Conservation (phyloP, 2,797 vertebrate species). For the Hemitrygon akajei region DNA sequence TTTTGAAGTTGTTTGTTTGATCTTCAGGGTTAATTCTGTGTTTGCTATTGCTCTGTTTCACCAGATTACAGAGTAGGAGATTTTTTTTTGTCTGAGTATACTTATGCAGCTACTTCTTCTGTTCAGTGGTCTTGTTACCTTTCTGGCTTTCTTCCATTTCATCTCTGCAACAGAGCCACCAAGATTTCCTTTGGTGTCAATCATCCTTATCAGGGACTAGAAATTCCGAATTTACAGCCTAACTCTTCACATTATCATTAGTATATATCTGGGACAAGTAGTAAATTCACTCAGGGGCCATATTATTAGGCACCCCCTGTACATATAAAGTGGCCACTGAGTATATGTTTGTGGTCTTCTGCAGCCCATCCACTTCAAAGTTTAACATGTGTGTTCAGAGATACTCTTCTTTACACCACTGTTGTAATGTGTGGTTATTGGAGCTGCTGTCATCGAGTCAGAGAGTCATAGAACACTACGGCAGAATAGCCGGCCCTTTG, state of each 20-base stretch:
- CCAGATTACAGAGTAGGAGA: neutral
- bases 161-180: neutral
- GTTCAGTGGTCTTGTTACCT: neutral
- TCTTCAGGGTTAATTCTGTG: neutral
- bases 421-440: no score
- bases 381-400: no score
- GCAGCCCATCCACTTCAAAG: no score
- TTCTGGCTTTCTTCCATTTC: neutral
- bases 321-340: no score
- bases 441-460: no score
- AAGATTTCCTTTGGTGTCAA: neutral
- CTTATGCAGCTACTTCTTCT: neutral
- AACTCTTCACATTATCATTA: neutral
- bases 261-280: neutral
- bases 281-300: neutral
- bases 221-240: neutral
- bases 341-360: no score
- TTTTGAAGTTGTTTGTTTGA: neutral
- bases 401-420: no score
- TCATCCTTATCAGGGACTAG: neutral
- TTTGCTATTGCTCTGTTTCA: neutral
- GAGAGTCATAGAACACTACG: no score
- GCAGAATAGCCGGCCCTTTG: no score
- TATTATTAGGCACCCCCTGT: no score
- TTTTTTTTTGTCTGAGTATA: neutral